Evolutionary conservation across 2,888 invertebrate genomes (phyloP), one percentile per base, ranked within the genome.

Genomic region (Crematogaster levior): DNA sequence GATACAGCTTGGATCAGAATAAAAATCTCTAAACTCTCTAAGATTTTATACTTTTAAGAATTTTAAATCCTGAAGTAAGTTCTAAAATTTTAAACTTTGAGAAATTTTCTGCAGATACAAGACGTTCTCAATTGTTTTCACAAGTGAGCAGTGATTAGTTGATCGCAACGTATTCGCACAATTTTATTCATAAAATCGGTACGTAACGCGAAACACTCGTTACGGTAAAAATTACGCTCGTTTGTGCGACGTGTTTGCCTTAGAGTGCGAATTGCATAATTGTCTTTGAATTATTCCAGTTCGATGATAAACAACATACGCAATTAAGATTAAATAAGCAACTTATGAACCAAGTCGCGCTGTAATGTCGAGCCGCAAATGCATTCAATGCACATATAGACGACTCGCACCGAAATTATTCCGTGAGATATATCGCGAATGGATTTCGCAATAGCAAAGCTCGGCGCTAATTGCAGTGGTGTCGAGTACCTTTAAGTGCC

Each of bases 401-500:
- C 18, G 61, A 75, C n/a, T 56, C 24, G 37, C 43, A 34, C 5
- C 21, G 3, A 60, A 72, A 75, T 65, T 68, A 84, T 85, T 60
- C 65, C 75, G 37, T 40, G 53, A 27, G 65, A 58, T 63, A 68
- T 43, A 83, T 80, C 83, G 46, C 56, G 37, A 18, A n/a, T 66
- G 12, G 56, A 86, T 80, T 79, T 68, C 3, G 51, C 30, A 68
- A 21, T 40, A 37, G 27, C 7, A 51, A 40, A 70, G n/a, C 70
- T 10, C 18, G 63, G 60, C 24, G 15, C 24, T 85, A 87, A 83
- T 89, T 80, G 72, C 83, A 9, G 27, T 48, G 24, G 53, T 65
- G 65, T 37, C 43, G 60, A 61, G 75, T 40, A 77, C 12, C 34
- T 58, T 63, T 53, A 24, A 70, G 27, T 37, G n/a, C 56, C n/a